phyloP scores from a whole-genome alignment of 1,140 invertebrate genomes.

The Medauroidea extradentata region DNA sequence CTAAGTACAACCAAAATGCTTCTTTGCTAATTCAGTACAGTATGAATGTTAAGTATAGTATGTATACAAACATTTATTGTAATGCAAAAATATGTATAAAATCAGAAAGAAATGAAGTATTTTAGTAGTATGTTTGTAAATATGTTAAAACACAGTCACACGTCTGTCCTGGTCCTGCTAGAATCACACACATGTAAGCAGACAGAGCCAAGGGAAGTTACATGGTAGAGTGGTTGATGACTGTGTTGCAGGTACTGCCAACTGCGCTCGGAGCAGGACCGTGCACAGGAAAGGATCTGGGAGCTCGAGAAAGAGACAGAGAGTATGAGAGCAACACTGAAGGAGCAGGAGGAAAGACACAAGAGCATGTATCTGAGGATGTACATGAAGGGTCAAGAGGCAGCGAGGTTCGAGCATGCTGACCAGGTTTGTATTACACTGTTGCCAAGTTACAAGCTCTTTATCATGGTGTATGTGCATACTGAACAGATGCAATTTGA shows the following conservation, averaged over 20 bases:
- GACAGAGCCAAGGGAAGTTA: too few relatives aligned
- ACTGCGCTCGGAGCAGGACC: constrained; percentile 3
- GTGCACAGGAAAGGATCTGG: constrained; percentile 58
- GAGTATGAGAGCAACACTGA: constrained; percentile 57
- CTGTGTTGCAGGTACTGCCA: constrained; percentile 2
- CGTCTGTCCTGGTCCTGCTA: too few relatives aligned
- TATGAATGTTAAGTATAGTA: too few relatives aligned
- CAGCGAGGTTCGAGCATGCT: constrained; percentile 62
- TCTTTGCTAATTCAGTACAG: too few relatives aligned
- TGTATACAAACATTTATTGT: too few relatives aligned
- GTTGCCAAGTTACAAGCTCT: too few relatives aligned
- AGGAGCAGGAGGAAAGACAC: constrained; percentile 68
- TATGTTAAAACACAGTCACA: background rate
- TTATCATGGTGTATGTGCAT: too few relatives aligned
- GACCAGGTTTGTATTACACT: too few relatives aligned
- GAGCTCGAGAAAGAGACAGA: constrained; percentile 64
- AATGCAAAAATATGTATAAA: too few relatives aligned
- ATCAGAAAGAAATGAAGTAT: background rate
- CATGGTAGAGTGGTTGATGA: constrained; percentile 59
- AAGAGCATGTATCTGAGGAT: constrained; percentile 75
- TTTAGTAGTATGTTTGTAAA: background rate
- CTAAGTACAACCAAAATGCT: too few relatives aligned
- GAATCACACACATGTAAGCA: too few relatives aligned
- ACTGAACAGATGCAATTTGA: too few relatives aligned
- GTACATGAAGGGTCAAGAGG: constrained; percentile 75